Conservation (phyloP, 1,140 invertebrate genomes). For the Zaprionus taronus region DNA sequence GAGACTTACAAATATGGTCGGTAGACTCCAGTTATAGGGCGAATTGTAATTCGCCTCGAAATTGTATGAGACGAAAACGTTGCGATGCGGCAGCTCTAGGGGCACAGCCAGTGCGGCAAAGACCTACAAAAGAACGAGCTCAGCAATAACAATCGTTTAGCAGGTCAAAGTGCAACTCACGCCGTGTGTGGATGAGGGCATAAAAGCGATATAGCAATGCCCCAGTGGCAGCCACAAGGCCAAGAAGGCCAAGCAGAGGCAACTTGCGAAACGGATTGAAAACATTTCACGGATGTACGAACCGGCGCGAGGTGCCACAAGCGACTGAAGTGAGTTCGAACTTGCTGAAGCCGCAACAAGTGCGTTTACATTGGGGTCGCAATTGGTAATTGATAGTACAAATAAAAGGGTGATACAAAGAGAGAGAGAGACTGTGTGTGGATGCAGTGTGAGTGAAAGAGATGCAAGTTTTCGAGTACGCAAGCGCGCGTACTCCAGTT, state of each 20-base stretch:
- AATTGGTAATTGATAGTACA: slow-evolving; percentile 31
- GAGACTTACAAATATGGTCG: slow-evolving; percentile 72
- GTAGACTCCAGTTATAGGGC: slow-evolving; percentile 65
- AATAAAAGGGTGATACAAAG: not conserved
- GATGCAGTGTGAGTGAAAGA: slow-evolving; percentile 19
- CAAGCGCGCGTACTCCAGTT: slow-evolving; percentile 40
- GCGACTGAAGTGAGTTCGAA: slow-evolving; percentile 45
- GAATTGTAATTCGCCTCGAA: slow-evolving; percentile 90
- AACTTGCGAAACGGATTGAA: not conserved
- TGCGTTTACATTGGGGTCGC: slow-evolving; percentile 36
- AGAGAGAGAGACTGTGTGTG: not conserved
- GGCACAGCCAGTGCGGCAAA: slow-evolving; percentile 90
- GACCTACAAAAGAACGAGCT: slow-evolving; percentile 62
- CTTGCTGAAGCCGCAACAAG: slow-evolving; percentile 15
- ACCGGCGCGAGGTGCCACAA: slow-evolving; percentile 30
- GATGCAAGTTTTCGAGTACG: not conserved
- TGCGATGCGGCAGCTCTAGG: slow-evolving; percentile 89
- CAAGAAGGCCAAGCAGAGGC: slow-evolving; percentile 6
- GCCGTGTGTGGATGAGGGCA: slow-evolving; percentile 69
- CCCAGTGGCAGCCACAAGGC: slow-evolving; percentile 25
- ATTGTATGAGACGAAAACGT: slow-evolving; percentile 90
- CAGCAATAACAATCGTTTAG: not conserved
- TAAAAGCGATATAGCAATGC: slow-evolving; percentile 52
- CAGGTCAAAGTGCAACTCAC: slow-evolving; percentile 46
- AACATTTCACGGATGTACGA: slow-evolving; percentile 48